phyloP scores from a whole-genome alignment of 2,888 invertebrate species.

The Hoplodrina ambigua region DNA sequence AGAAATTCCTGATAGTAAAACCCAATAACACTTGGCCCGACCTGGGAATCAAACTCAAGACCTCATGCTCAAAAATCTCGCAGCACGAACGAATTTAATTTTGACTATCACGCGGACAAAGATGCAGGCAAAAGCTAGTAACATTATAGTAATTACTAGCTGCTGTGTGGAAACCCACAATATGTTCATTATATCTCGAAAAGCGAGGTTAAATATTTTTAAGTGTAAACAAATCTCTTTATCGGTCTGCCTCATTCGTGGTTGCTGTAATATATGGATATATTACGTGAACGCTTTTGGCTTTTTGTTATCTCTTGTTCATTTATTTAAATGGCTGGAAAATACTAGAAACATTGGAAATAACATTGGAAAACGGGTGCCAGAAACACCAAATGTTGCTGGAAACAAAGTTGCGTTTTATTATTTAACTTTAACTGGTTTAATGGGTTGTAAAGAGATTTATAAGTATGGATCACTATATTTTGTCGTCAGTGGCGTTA shows the following conservation, averaged over 20 bases:
- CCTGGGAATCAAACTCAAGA: too few species aligned
- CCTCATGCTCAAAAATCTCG: too few species aligned
- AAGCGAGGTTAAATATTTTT: slow-evolving; percentile 39
- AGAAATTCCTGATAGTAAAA: too few species aligned
- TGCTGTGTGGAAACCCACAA: slow-evolving; percentile 17
- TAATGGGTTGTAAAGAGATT: too few species aligned
- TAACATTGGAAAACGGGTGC: not conserved
- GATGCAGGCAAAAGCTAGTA: not conserved
- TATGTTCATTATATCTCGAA: slow-evolving; percentile 41
- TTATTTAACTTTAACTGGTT: too few species aligned
- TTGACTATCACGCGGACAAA: too few species aligned
- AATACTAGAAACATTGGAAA: not conserved
- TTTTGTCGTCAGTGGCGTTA: too few species aligned
- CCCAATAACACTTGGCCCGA: too few species aligned
- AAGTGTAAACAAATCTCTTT: slow-evolving; percentile 47
- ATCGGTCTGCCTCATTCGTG: slow-evolving; percentile 40
- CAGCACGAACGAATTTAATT: too few species aligned
- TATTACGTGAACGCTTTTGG: not conserved
- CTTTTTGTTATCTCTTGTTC: not conserved
- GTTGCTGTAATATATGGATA: not conserved
- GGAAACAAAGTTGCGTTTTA: too few species aligned
- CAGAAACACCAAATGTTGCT: too few species aligned
- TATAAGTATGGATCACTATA: too few species aligned
- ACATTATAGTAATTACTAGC: not conserved
- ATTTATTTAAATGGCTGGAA: not conserved